Evolutionary conservation across 2,888 invertebrate genomes (phyloP).

Genomic region (Acheta domesticus): DNA sequence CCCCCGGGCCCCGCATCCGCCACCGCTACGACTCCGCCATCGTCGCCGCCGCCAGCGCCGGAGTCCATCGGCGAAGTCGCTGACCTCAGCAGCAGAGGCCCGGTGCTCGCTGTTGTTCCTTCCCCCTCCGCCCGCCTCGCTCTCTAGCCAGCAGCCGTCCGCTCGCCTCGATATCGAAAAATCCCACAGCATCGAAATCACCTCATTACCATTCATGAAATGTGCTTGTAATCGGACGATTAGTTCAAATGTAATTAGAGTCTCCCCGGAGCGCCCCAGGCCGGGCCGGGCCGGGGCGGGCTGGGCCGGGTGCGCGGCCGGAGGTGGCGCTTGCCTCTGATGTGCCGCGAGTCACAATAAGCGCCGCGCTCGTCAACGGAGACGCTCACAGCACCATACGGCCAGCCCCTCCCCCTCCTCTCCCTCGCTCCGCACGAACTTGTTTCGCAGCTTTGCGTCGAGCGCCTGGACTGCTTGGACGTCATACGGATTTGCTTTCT

Average conservation of each 20-base stretch:
- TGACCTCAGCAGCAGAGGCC: background rate
- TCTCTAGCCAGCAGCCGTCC: background rate
- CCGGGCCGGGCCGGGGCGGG: background rate
- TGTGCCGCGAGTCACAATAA: too few relatives aligned
- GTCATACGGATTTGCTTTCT: too few relatives aligned
- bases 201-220: constrained; percentile 5
- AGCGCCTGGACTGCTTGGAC: too few relatives aligned
- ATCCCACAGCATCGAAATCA: constrained; percentile 18
- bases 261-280: background rate
- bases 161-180: constrained; percentile 18
- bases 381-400: too few relatives aligned
- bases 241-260: constrained; percentile 4
- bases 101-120: background rate
- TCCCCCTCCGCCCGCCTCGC: background rate
- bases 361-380: too few relatives aligned
- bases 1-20: background rate
- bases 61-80: background rate
- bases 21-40: background rate
- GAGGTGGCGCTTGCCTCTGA: background rate
- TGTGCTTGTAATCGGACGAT: constrained; percentile 18
- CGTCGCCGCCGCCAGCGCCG: background rate
- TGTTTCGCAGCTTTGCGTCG: too few relatives aligned
- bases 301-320: background rate
- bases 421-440: too few relatives aligned
- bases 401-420: too few relatives aligned